Evolutionary conservation across 2,888 invertebrate species (phyloP).

Genomic region (Seira sanloemensis): DNA sequence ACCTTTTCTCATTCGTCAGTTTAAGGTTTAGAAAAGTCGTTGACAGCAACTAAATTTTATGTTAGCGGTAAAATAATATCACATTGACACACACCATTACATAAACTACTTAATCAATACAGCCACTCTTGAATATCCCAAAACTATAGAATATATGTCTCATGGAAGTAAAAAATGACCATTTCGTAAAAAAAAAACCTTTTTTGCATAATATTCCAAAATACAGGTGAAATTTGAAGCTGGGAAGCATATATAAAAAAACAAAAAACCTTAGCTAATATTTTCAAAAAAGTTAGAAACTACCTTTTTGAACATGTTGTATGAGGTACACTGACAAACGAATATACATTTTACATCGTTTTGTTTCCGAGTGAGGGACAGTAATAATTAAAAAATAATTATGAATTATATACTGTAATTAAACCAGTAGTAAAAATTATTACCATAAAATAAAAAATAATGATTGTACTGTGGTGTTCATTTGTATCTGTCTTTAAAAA

Average conservation of each 20-base stretch:
- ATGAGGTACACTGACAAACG: conserved; percentile 3
- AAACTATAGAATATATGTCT: no score
- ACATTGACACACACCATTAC: no score
- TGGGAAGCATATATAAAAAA: neutral
- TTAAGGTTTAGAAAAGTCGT: no score
- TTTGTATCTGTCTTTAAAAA: conserved; percentile 62
- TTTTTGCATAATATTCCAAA: conserved; percentile 9
- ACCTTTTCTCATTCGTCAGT: no score
- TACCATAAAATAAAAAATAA: conserved; percentile 19
- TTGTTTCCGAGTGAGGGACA: neutral
- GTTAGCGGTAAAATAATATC: no score
- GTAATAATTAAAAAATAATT: neutral
- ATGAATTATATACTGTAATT: neutral
- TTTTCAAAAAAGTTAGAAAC: conserved; percentile 10
- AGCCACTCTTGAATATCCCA: no score
- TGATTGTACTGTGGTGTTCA: conserved; percentile 63
- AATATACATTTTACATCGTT: neutral
- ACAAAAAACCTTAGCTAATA: neutral
- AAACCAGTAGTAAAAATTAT: conserved; percentile 11
- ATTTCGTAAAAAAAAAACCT: no score
- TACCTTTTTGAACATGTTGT: neutral
- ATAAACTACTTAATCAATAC: no score
- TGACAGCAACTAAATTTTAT: no score
- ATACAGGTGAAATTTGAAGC: neutral
- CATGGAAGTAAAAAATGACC: no score